These are phyloP conservation scores for Aeoliscus strigatus DNA, from an alignment of 2,797 vertebrate genomes.

Conservation along the genomic window DNA sequence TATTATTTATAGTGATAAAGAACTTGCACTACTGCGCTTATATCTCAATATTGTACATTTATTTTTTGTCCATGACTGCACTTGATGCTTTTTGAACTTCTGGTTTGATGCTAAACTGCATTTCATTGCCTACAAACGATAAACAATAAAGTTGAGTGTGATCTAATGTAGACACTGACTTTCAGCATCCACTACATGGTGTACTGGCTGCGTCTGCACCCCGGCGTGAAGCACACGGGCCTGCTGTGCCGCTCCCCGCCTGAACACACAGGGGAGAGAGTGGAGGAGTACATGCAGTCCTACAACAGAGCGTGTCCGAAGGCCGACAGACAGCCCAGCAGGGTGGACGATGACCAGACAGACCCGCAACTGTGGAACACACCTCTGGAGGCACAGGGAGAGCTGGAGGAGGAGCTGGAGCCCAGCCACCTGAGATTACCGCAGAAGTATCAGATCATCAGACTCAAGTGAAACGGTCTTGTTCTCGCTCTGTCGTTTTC, in stretches of 20 bases:
- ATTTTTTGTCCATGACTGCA: no score
- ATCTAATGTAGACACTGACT: no score
- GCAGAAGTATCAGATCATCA: constrained; percentile 63
- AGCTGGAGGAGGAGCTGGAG: constrained; percentile 77
- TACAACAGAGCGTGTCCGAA: constrained; percentile 88
- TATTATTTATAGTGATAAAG: no score
- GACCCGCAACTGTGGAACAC: constrained; percentile 61
- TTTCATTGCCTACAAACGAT: no score
- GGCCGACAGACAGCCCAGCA: constrained; percentile 73
- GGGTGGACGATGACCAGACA: constrained; percentile 35
- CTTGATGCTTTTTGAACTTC: no score
- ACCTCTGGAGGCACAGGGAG: constrained; percentile 72
- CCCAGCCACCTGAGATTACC: constrained; percentile 55
- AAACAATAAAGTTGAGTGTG: no score
- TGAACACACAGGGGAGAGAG: constrained; percentile 81
- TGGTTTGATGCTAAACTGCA: no score
- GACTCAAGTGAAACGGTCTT: constrained; percentile 46
- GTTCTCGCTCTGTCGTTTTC: constrained; percentile 10
- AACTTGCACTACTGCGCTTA: no score
- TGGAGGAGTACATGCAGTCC: constrained; percentile 81
- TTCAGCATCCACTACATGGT: constrained; percentile 88
- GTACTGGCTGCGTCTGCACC: constrained; percentile 89
- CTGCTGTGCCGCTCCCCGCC: constrained; percentile 81
- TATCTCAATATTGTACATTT: no score
- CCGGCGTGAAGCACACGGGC: constrained; percentile 80